Evolutionary conservation across 2,113 vertebrate genomes (phyloP).

Genomic region (Bungarus multicinctus): DNA sequence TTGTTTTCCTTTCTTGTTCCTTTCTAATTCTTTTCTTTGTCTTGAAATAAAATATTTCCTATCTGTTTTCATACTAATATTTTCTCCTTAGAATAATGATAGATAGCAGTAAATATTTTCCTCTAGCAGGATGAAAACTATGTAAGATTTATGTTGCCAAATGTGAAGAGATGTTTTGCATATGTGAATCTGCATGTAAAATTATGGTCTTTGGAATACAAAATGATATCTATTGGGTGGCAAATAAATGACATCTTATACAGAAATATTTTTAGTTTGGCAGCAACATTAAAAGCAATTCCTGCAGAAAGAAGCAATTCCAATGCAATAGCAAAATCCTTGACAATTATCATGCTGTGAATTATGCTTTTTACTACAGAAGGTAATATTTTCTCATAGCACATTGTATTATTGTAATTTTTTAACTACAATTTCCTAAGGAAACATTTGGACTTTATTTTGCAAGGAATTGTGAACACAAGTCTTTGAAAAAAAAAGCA

Average conservation of each 20-base stretch:
- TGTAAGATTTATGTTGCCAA: constrained; percentile 17
- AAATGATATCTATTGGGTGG: constrained; percentile 3
- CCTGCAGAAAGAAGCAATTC: constrained; percentile 27
- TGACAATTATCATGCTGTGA: constrained; percentile 6
- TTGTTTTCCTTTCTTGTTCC: not conserved
- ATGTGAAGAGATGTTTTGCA: not conserved
- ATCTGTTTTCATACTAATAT: not conserved
- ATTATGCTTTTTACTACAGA: constrained; percentile 15
- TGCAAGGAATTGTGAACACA: constrained; percentile 15
- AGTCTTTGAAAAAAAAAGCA: constrained; percentile 18
- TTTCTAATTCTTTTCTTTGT: not conserved
- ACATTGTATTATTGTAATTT: constrained; percentile 25
- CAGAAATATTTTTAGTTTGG: constrained; percentile 28
- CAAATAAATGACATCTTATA: not conserved
- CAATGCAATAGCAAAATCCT: constrained; percentile 6
- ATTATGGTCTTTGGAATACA: not conserved
- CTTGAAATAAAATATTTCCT: not conserved
- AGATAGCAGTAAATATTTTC: not conserved
- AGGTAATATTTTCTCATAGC: constrained; percentile 23
- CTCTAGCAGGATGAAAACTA: not conserved
- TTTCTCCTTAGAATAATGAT: not conserved
- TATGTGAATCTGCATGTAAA: not conserved
- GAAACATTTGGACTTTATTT: not conserved
- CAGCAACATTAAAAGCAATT: not conserved
- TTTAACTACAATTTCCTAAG: constrained; percentile 14